Base-by-base conservation (phyloP, 2,113 vertebrate genomes). In the Prionailurus viverrinus region DNA sequence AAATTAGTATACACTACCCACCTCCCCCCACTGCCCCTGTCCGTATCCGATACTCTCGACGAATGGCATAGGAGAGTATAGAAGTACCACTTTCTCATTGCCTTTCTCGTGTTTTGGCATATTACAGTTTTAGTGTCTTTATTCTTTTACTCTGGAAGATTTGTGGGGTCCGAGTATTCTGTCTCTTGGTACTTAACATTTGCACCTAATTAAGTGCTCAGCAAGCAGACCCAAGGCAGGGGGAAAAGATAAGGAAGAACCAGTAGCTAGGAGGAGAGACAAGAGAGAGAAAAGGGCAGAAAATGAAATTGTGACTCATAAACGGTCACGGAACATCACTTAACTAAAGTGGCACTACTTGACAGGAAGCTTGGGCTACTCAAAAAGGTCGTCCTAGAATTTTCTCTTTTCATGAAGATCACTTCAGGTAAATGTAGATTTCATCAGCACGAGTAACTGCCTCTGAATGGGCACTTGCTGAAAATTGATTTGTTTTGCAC, bases 401-500 rank as follows among this genome's bases (percentile, higher is more conserved):
- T 89, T 93, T 89, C 48, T 96, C 14, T 48, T 41, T 66, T 82
- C 14, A 16, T 23, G 85, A 91, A 61, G 61, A 95, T 90, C 78
- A 92, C 58, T 80, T 93, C 85, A 96, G 66, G 69, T 76, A 55
- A 93, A 83, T 92, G 48, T 21, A 80, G 39, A 86, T 69, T 93
- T 95, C 53, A 18, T 83, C 66, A 91, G 94, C 68, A 83, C 41
- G 74, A 93, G n/a, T 88, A 48, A 87, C 53, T 74, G 18, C 31
- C 55, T 96, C 41, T 58, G 82, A 93, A 58, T 71, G 66, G 48
- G 79, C 27, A 51, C 63, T 95, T 89, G 36, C 19, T 61, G 58
- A 84, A 96, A 89, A 58, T 11, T 8, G 80, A 83, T 97, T 95
- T 51, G 63, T 86, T 96, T 96, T 95, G 86, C 63, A 13, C 92